Conservation (phyloP, 2,797 vertebrate species). For the Oryzias dopingdopingensis region DNA sequence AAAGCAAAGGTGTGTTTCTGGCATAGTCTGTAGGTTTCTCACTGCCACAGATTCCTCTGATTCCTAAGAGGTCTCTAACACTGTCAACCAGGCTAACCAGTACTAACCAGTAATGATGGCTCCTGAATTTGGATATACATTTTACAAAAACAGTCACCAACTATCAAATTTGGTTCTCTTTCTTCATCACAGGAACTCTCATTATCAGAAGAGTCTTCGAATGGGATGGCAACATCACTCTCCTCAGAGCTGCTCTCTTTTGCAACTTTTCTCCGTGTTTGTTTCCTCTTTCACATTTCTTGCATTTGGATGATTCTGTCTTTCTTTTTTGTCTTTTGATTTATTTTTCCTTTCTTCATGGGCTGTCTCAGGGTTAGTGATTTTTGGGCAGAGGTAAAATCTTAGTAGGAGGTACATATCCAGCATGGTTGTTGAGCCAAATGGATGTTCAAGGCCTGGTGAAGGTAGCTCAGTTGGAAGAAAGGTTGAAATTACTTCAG, state of each 20-base stretch:
- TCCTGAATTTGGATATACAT: background rate
- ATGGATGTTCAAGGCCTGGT: background rate
- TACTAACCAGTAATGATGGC: slow-evolving; percentile 9
- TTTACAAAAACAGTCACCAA: slow-evolving; percentile 24
- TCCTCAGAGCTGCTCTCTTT: slow-evolving; percentile 13
- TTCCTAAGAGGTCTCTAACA: slow-evolving; percentile 27
- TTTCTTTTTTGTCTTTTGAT: too few species aligned
- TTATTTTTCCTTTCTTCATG: too few species aligned
- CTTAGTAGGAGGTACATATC: background rate
- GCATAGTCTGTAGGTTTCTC: slow-evolving; percentile 8
- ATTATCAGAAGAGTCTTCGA: too few species aligned
- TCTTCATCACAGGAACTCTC: too few species aligned
- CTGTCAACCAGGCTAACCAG: slow-evolving; percentile 23
- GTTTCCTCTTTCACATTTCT: background rate
- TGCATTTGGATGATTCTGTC: too few species aligned
- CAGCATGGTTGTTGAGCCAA: background rate
- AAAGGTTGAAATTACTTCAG: background rate
- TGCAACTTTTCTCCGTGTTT: background rate
- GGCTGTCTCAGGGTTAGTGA: background rate
- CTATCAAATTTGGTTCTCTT: background rate
- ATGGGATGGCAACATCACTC: too few species aligned
- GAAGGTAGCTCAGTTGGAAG: too few species aligned
- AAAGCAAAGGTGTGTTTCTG: background rate
- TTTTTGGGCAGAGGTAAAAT: background rate
- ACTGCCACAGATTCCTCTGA: slow-evolving; percentile 17